A percentile compares a stretch with the other conserved stretches of the same genome.
Conservation (phyloP, 2,797 vertebrate species). For the Helicolenus hilgendorfi region DNA sequence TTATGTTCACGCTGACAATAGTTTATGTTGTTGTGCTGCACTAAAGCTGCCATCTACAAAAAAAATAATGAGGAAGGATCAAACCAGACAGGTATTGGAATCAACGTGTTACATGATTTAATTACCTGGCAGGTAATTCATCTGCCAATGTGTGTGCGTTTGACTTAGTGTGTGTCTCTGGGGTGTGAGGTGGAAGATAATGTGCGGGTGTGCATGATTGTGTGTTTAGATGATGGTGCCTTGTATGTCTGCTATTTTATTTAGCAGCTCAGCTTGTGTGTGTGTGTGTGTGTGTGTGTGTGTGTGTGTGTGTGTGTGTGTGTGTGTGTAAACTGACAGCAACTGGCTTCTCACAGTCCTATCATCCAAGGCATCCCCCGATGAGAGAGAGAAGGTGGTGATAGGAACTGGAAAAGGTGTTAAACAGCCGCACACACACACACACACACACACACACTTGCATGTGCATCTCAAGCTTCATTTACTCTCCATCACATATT, state of each 20-base stretch:
- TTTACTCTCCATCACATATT: neutral
- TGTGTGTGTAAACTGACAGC: constrained; percentile 12
- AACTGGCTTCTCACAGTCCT: neutral
- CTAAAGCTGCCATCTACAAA: neutral
- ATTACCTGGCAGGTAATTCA: neutral
- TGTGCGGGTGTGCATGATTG: neutral
- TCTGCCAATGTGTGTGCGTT: neutral
- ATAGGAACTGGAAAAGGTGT: constrained; percentile 8
- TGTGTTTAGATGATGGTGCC: neutral
- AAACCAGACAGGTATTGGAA: neutral
- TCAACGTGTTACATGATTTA: neutral
- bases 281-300: neutral
- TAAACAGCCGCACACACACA: neutral
- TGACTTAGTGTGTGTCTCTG: neutral
- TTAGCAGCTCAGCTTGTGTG: constrained; percentile 23
- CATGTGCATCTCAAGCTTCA: neutral
- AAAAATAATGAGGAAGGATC: neutral
- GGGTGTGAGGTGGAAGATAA: neutral
- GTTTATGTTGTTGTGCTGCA: neutral
- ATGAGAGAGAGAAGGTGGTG: constrained; percentile 1
- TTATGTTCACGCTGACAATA: neutral
- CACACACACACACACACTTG: neutral
- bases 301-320: neutral
- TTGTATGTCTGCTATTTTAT: constrained; percentile 13
- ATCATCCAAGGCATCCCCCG: constrained; percentile 11